These are phyloP conservation scores for Helarctos malayanus DNA, from an alignment of 2,797 vertebrate genomes.

Conservation along the genomic window DNA sequence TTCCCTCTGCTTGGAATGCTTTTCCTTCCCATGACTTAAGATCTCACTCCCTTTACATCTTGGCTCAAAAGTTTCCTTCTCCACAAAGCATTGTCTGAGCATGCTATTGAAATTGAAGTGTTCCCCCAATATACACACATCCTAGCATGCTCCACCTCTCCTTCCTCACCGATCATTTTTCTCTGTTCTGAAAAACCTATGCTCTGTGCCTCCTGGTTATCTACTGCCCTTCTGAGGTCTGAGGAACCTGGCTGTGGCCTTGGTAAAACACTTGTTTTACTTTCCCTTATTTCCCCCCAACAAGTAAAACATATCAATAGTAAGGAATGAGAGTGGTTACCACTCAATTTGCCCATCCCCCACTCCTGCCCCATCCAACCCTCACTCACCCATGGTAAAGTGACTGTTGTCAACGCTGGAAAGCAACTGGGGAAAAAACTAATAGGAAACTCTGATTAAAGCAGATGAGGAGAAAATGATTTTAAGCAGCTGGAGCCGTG, in stretches of 20 bases:
- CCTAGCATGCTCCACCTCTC: background rate
- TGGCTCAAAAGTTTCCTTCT: background rate
- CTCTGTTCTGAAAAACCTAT: background rate
- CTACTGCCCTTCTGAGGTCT: background rate
- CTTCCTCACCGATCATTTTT: background rate
- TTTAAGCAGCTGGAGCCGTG: constrained; percentile 54
- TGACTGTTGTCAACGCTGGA: constrained; percentile 17
- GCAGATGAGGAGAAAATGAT: constrained; percentile 59
- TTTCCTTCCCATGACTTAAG: background rate
- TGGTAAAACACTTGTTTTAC: background rate
- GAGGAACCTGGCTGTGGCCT: background rate
- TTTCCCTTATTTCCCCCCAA: constrained; percentile 37
- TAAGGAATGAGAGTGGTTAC: background rate
- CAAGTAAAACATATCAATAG: background rate
- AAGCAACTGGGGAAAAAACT: background rate
- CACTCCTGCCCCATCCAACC: background rate
- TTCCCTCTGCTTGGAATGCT: background rate
- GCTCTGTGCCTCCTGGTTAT: background rate
- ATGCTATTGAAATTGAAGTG: background rate
- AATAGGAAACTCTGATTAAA: constrained; percentile 45
- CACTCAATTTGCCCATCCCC: background rate
- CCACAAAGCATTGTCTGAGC: background rate
- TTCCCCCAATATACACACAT: background rate
- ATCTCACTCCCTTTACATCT: background rate
- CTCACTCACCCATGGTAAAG: background rate